Base-by-base conservation (phyloP, 35 echinoderm and acorn worm species). In the Apostichopus californicus region DNA sequence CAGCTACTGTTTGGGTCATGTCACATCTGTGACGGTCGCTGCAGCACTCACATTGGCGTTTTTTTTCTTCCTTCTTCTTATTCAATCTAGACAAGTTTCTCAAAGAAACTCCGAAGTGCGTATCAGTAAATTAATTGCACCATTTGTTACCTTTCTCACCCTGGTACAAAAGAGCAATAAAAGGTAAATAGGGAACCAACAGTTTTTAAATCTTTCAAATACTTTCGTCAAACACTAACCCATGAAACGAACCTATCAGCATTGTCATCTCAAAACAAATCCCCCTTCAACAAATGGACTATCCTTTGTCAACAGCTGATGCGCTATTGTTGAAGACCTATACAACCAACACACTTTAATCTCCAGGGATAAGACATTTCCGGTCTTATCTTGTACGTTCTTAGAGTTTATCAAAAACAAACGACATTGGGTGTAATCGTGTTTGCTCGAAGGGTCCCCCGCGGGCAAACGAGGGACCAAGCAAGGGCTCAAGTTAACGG, bases 331-430 rank as follows among this genome's bases (percentile, higher is more conserved):
- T 63, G 64, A n/a, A 26, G 59, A 23, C 86, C 86, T 71, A 66
- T 71, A 87, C 54, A 90, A 90, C 88, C 88, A 77, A 90, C 88
- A 90, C 88, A 77, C 88, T 90, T 78, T 90, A 77, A 90, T 90
- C 66, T 90, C 68, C 88, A 78, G 88, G 68, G 88, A 90, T 90
- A 75, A 90, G 88, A 90, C 88, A 63, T 90, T 90, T 90, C 88
- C 88, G 88, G 88, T 90, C 88, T 90, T 90, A 90, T 90, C 88
- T 90, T 78, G 88, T 90, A 55, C 88, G 52, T 75, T 55, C 73
- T 90, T 75, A 78, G 17, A 78, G 73, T 90, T 90, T 90, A 90
- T 78, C 88, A 90, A 90, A 90, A 90, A 78, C 88, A 90, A 90
- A 90, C 88, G 88, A 57, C 66, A 75, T 77, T 90, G 66, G 68